A percentile compares a stretch with the other conserved stretches of the same genome.
Conservation (phyloP, 1,140 invertebrate genomes). For the Pogonus chalceus region DNA sequence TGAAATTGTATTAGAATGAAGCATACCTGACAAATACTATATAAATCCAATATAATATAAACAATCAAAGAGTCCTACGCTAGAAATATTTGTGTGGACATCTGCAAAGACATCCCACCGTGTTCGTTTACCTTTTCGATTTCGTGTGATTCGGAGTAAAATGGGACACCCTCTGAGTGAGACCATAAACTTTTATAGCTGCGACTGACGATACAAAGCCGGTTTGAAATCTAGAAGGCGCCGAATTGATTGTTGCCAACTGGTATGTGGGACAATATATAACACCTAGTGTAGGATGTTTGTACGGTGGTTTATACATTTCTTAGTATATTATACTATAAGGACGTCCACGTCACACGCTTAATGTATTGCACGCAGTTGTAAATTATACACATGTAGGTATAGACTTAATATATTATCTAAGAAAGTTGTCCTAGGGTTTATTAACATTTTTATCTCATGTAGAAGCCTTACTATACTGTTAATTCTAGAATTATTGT, state of each 20-base stretch:
- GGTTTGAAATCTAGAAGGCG: constrained; percentile 1
- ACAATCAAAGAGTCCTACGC: constrained; percentile 2
- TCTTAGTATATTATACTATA: too few species aligned
- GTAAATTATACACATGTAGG: too few species aligned
- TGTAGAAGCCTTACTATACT: too few species aligned
- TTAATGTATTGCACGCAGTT: too few species aligned
- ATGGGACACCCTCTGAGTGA: constrained; percentile 1
- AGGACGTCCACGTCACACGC: neutral
- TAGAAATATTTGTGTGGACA: constrained; percentile 4
- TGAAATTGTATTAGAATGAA: too few species aligned
- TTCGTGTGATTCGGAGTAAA: neutral
- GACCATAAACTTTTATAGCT: constrained; percentile 5
- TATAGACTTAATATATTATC: too few species aligned
- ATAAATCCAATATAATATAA: too few species aligned
- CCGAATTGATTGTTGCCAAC: neutral
- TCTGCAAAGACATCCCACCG: neutral
- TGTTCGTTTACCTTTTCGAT: constrained; percentile 4
- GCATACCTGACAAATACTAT: too few species aligned
- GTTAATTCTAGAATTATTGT: too few species aligned
- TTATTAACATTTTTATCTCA: too few species aligned
- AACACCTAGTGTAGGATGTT: neutral
- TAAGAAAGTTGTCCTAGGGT: too few species aligned
- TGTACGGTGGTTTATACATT: too few species aligned
- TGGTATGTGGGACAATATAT: constrained; percentile 3
- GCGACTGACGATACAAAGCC: constrained; percentile 1